phyloP scores from a whole-genome alignment of 1,140 invertebrate species.

The Lutraria rhynchaena region DNA sequence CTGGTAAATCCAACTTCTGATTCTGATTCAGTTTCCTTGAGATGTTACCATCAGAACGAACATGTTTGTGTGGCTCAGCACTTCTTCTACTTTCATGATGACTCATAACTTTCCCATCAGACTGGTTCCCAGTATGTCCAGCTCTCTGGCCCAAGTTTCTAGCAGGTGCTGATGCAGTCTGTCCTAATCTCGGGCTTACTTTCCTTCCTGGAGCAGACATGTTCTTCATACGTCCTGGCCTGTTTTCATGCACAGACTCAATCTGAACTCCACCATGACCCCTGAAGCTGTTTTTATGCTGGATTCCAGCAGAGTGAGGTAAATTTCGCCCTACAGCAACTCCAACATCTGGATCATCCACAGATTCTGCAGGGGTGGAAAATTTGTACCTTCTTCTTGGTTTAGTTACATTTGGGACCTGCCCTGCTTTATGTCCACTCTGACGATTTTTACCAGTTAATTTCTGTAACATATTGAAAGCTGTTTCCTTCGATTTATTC shows the following conservation, averaged over 20 bases:
- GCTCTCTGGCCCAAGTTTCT: no score
- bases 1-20: no score
- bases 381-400: slow-evolving; percentile 34
- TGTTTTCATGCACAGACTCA: background rate
- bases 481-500: slow-evolving; percentile 19
- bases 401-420: slow-evolving; percentile 35
- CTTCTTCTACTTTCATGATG: no score
- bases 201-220: no score
- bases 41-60: no score
- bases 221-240: background rate
- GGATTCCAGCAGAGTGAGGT: background rate
- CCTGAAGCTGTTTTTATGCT: background rate
- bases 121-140: no score
- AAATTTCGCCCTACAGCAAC: background rate
- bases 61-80: no score
- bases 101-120: no score
- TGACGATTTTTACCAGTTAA: slow-evolving; percentile 28
- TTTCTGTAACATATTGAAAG: slow-evolving; percentile 48
- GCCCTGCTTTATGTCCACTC: slow-evolving; percentile 23
- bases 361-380: background rate
- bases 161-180: no score
- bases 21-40: no score
- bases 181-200: no score
- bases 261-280: background rate
- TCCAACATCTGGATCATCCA: background rate